Evolutionary conservation across 2,888 invertebrate genomes (phyloP), one percentile per base, ranked within the genome.

Genomic region (Ganaspis brasiliensis): DNA sequence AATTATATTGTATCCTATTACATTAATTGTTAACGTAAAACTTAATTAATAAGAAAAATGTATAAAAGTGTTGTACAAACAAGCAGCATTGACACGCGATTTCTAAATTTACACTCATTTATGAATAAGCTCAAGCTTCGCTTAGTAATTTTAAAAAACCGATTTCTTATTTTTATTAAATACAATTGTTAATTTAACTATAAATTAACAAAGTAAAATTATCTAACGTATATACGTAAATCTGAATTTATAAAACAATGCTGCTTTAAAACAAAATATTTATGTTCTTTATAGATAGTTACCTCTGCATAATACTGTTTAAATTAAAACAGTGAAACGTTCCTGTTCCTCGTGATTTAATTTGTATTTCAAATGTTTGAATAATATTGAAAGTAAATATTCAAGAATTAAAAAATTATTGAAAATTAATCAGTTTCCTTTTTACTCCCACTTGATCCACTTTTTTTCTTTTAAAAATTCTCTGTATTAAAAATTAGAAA

Each of bases 11-110:
- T 21, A 10, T 45, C 24, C 12, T n/a, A 67, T 67, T 21, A 21
- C 21, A 63, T 63, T 63, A 14, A 63, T 21, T 67, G 14, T 67
- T 45, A 67, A 24, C 45, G 14, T 67, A 19, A 24, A 67, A 67
- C 24, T 45, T 40, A 24, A 52, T 12, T 45, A 40, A 21, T n/a
- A 67, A 26, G 45, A 40, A 67, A n/a, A 45, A n/a, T 40, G 67
- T 67, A 24, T 45, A 67, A 45, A 67, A 45, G 45, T 45, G 40
- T 45, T 21, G n/a, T 45, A n/a, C 21, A 45, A 45, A 24, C n/a
- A 24, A 45, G 35, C 19, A 61, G 10, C 10, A 19, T 61, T 61
- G n/a, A n/a, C 61, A 61, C 14, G 14, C 45, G 1, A 31, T 61
- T 61, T 6, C 16, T 26, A 26, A 26, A 56, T 59, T 31, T 59